Evolutionary conservation across 2,888 invertebrate species (phyloP), one percentile per base, ranked within the genome.

Genomic region (Bruchidius siliquastri): DNA sequence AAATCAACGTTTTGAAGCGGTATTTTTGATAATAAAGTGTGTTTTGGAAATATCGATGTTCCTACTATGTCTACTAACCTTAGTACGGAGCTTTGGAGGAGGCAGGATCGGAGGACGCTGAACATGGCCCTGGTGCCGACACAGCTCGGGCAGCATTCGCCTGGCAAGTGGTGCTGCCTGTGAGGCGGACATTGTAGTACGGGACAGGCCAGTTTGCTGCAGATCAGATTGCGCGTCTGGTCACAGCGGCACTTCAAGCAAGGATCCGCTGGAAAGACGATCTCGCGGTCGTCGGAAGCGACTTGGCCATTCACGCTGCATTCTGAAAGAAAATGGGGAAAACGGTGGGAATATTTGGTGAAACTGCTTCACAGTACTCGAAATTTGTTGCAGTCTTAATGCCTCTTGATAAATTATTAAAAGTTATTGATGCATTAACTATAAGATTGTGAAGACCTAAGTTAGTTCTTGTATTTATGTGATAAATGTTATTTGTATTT

Each of bases 181-280:
- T 89, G 88, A 0, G 87, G 86, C 6, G 93, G 92, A 84, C 97
- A 97, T 78, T 96, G 95, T 66, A 97, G 88, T 8, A 96, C 96
- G 0, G 97, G 96, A 81, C 97, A 97, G 0, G 96, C 95, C 75
- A 92, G 91, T 83, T 96, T 96, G 68, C 92, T 89, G 84, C 97
- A 97, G 20, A 92, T 92, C 79, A 96, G 86, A 72, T 90, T 89
- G 10, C 88, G 88, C 79, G 89, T 89, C 13, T 49, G 13, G 79
- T 90, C 89, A 85, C 96, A 96, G 69, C 92, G 91, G 82, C 96
- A 96, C 73, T 94, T 94, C 76, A 96, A 88, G 83, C 96, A 96
- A 1, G 96, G 95, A 87, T 96, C 96, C 83, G 95, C 95, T 68
- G 92, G 91, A 10, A 68, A 21, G 69, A 93, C 92, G 69, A 95